These are phyloP conservation scores for Serilophus lunatus DNA, from an alignment of 2,113 vertebrate genomes.

Conservation along the genomic window DNA sequence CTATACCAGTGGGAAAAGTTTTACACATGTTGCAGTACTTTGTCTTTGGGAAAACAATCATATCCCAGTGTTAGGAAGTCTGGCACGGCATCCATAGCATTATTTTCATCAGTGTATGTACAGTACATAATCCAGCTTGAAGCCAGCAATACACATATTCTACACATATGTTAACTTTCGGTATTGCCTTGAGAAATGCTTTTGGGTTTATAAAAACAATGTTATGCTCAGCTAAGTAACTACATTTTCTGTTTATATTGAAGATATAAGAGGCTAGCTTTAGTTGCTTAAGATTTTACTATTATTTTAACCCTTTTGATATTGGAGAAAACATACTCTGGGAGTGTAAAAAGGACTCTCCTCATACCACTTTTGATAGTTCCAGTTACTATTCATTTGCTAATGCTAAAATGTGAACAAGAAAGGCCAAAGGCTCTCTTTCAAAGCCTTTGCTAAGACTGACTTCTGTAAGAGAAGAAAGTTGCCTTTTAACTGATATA, in stretches of 20 bases:
- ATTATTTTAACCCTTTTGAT: background rate
- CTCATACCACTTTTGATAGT: background rate
- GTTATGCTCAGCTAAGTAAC: background rate
- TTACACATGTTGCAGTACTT: background rate
- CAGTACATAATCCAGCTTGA: background rate
- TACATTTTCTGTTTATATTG: background rate
- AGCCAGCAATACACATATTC: background rate
- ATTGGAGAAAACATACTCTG: background rate
- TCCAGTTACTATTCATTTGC: background rate
- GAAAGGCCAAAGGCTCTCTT: background rate
- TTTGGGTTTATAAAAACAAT: background rate
- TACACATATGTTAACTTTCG: background rate
- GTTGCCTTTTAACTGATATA: background rate
- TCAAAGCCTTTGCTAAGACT: background rate
- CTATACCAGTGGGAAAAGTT: constrained; percentile 13
- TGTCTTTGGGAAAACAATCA: background rate
- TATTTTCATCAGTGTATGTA: background rate
- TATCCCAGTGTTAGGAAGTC: background rate
- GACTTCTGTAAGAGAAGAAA: background rate
- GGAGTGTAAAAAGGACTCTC: background rate
- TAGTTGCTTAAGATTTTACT: background rate
- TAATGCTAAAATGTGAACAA: background rate
- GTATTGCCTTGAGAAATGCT: background rate
- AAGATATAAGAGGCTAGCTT: background rate
- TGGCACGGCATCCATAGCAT: background rate